phyloP scores from a whole-genome alignment of 2,888 invertebrate genomes.

The Parnassius smintheus region DNA sequence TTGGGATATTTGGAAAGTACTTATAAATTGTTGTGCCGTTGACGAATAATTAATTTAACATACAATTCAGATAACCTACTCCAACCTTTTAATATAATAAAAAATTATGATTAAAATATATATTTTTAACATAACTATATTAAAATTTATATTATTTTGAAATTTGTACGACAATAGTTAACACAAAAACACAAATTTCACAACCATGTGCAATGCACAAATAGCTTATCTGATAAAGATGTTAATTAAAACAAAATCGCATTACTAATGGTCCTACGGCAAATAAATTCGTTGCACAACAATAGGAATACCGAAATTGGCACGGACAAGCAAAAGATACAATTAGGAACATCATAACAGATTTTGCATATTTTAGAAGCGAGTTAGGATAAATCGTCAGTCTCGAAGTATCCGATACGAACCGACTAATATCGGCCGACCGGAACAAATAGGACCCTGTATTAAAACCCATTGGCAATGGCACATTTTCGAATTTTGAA shows the following conservation, averaged over 20 bases:
- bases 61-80: conserved; percentile 22
- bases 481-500: conserved; percentile 37
- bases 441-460: conserved; percentile 44
- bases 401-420: conserved; percentile 48
- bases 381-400: conserved; percentile 60
- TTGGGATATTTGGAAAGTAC: conserved; percentile 23
- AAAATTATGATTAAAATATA: background rate
- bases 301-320: conserved; percentile 17
- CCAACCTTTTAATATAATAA: background rate
- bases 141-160: conserved; percentile 1
- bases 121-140: conserved; percentile 5
- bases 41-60: conserved; percentile 10
- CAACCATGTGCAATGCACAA: conserved; percentile 1
- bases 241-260: background rate
- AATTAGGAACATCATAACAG: conserved; percentile 11
- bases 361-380: conserved; percentile 19
- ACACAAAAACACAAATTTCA: conserved; percentile 1
- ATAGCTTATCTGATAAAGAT: background rate
- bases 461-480: conserved; percentile 33
- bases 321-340: conserved; percentile 30
- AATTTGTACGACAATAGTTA: background rate
- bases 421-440: conserved; percentile 39
- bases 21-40: conserved; percentile 18
- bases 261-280: conserved; percentile 1
- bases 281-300: conserved; percentile 36